These are phyloP conservation scores for Etheostoma cragini DNA, from an alignment of 2,113 vertebrate genomes.

Conservation along the genomic window DNA sequence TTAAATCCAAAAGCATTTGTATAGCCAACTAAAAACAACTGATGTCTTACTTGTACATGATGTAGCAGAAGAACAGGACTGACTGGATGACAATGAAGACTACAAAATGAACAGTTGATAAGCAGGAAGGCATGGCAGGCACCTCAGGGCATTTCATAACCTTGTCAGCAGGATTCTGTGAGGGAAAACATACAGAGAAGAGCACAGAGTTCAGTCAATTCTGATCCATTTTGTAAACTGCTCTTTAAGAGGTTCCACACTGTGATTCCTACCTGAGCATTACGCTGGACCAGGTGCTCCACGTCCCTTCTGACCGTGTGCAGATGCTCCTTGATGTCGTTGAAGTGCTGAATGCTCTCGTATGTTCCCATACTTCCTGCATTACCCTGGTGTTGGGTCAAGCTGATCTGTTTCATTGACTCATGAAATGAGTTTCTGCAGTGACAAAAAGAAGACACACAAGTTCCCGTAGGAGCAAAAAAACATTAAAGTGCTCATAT, in stretches of 20 bases:
- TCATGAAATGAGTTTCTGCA: conserved; percentile 89
- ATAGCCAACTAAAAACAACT: background rate
- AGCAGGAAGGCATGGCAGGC: conserved; percentile 89
- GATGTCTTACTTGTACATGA: conserved; percentile 93
- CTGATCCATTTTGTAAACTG: background rate
- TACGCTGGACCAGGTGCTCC: conserved; percentile 89
- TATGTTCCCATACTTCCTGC: conserved; percentile 82
- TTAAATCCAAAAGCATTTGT: background rate
- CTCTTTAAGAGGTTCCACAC: background rate
- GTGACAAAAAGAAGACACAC: conserved; percentile 28
- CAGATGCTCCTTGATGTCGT: conserved; percentile 96
- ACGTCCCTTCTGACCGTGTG: conserved; percentile 91
- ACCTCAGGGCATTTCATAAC: conserved; percentile 88
- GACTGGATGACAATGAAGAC: conserved; percentile 91
- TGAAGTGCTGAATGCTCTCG: conserved; percentile 94
- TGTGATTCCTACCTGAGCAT: conserved; percentile 58
- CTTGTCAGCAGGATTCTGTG: conserved; percentile 89
- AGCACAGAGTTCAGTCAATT: background rate
- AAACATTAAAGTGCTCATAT: background rate
- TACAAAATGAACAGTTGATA: conserved; percentile 91
- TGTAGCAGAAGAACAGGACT: conserved; percentile 91
- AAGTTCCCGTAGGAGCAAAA: no score
- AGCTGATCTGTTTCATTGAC: conserved; percentile 85
- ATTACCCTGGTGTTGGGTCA: conserved; percentile 84
- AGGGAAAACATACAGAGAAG: background rate